Base-by-base conservation (phyloP, 2,888 invertebrate species). In the Tenthredo mesomela region DNA sequence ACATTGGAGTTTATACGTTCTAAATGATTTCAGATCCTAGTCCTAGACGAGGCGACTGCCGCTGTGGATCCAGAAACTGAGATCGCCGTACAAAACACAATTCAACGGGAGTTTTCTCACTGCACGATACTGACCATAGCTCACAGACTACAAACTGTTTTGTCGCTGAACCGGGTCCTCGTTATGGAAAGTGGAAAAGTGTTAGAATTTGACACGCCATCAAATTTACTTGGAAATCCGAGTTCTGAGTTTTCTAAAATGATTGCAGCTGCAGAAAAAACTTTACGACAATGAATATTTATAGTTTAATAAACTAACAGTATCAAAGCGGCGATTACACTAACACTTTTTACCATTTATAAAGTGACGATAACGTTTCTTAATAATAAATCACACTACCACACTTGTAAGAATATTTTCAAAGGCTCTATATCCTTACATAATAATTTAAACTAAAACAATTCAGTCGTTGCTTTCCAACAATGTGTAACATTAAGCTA, bases 41-140 rank as follows among this genome's bases (percentile, higher is more conserved):
- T 95, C n/a, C 88, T 95, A 85, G 95, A 95, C 88, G 95, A 95
- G 89, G 95, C 95, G 9, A 95, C 95, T 1, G 94, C 94, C 10
- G 93, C 94, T 3, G 93, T 95, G 18, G 95, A 96, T 90, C 93
- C 94, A 1, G 94, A 95, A 88, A 95, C 95, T 18, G 95, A 95
- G 89, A 88, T 92, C n/a, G 91, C 94, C 4, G 94, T 96, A 33
- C 95, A 95, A 87, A 91, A 89, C 82, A 94, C 95, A 0, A 93
- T 95, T 75, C 93, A 94, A 73, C 92, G 93, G 43, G 93, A 94
- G 65, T 95, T 96, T 89, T 89, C 91, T 4, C 92, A 94, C 70
- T 95, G 95, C 88, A 96, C 96, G 0, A 94, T 95, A 84, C 88
- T 96, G n/a, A 94, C 95, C 58, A 95, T 96, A 88, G 95, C 96